Evolutionary conservation across 2,888 invertebrate genomes (phyloP).

Genomic region (Campoplex capitator): DNA sequence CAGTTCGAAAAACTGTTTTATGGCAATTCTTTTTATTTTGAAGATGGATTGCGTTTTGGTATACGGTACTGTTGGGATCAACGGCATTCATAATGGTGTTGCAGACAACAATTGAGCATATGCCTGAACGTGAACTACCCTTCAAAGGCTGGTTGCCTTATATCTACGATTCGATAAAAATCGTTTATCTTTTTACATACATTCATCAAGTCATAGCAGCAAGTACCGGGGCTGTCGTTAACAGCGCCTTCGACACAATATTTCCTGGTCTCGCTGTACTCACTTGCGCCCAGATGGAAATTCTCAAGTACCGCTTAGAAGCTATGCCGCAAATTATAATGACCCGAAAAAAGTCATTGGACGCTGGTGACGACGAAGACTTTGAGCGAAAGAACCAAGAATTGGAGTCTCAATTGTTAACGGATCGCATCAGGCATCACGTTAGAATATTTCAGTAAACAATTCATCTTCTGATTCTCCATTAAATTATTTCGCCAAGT

Average conservation of each 20-base stretch:
- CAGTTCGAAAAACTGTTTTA: background rate
- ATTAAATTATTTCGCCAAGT: background rate
- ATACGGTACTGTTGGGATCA: conserved; percentile 33
- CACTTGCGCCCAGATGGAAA: conserved; percentile 76
- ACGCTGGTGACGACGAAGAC: background rate
- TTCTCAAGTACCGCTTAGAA: conserved; percentile 73
- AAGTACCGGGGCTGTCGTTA: conserved; percentile 58
- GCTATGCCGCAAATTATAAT: conserved; percentile 45
- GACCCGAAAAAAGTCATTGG: background rate
- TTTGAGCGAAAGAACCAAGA: background rate
- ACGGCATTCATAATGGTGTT: conserved; percentile 38
- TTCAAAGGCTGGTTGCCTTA: conserved; percentile 72
- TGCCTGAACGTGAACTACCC: conserved; percentile 60
- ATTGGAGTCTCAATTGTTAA: conserved; percentile 57
- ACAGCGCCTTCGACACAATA: conserved; percentile 77
- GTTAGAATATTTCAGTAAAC: conserved; percentile 63
- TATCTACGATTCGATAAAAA: conserved; percentile 40
- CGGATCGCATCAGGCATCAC: conserved; percentile 66
- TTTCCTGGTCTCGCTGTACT: conserved; percentile 72
- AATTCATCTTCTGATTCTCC: background rate
- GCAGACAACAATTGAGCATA: conserved; percentile 55
- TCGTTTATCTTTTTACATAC: conserved; percentile 54
- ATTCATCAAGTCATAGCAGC: conserved; percentile 66
- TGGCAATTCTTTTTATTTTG: background rate
- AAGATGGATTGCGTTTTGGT: conserved; percentile 47